Conservation (phyloP, 2,888 invertebrate genomes). For the Diachrysia chrysitis region DNA sequence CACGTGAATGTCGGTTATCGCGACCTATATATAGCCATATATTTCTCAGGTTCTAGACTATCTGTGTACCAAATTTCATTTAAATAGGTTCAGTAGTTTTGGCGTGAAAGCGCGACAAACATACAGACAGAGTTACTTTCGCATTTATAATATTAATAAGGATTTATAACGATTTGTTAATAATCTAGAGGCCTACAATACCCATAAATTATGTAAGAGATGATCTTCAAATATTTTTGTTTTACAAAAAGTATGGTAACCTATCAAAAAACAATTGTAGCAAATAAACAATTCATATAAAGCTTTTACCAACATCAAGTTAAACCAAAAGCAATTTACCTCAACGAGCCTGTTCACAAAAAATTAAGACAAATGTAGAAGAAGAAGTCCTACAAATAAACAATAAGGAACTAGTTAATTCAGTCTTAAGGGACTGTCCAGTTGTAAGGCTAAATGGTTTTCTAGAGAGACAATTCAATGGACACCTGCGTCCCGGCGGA, state of each 20-base stretch:
- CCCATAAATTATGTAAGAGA: background rate
- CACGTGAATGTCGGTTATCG: too few relatives aligned
- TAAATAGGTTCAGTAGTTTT: too few relatives aligned
- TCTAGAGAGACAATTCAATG: constrained; percentile 69
- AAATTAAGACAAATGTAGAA: constrained; percentile 51
- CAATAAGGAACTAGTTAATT: constrained; percentile 63
- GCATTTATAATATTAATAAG: too few relatives aligned
- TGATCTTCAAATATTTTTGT: too few relatives aligned
- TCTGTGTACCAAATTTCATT: too few relatives aligned
- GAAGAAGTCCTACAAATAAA: constrained; percentile 54
- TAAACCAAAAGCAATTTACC: constrained; percentile 36
- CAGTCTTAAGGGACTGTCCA: constrained; percentile 70
- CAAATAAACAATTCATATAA: constrained; percentile 7
- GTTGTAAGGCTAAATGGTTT: constrained; percentile 73
- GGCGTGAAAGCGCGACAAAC: too few relatives aligned
- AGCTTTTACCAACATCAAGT: constrained; percentile 27
- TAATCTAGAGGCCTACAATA: too few relatives aligned
- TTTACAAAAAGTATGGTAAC: too few relatives aligned
- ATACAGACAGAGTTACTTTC: too few relatives aligned
- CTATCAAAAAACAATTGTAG: background rate
- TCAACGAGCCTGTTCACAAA: constrained; percentile 21
- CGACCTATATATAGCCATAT: too few relatives aligned
- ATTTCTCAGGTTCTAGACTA: too few relatives aligned
- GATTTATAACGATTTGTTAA: too few relatives aligned
- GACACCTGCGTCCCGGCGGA: constrained; percentile 74